phyloP scores from a whole-genome alignment of 2,888 invertebrate species.

The Apotomis betuletana region DNA sequence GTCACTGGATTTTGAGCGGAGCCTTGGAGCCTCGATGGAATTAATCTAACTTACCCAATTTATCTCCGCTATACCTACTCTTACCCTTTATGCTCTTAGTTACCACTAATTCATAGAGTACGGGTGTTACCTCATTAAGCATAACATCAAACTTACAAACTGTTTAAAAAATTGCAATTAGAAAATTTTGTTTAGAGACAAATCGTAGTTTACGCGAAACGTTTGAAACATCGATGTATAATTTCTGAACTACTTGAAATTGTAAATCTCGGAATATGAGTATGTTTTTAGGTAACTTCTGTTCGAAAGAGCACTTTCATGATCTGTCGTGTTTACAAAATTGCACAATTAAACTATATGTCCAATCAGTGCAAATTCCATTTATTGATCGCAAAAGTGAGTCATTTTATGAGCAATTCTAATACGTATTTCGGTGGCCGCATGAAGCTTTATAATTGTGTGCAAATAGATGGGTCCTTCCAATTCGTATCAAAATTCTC shows the following conservation, averaged over 20 bases:
- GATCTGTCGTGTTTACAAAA: neutral
- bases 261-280: slow-evolving; percentile 12
- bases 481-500: no score
- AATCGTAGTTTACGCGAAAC: slow-evolving; percentile 46
- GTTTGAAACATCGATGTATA: slow-evolving; percentile 36
- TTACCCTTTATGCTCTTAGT: slow-evolving; percentile 26
- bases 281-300: neutral
- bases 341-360: neutral
- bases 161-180: slow-evolving; percentile 51
- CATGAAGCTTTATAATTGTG: no score
- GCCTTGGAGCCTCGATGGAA: slow-evolving; percentile 18
- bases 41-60: slow-evolving; percentile 29
- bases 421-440: no score
- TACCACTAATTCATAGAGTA: slow-evolving; percentile 32
- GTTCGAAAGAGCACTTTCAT: neutral
- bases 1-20: slow-evolving; percentile 6
- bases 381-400: slow-evolving; percentile 1
- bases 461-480: no score
- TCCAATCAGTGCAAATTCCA: slow-evolving; percentile 1
- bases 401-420: no score
- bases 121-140: slow-evolving; percentile 50
- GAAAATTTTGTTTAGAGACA: slow-evolving; percentile 59
- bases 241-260: slow-evolving; percentile 23
- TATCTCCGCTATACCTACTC: slow-evolving; percentile 10
- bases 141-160: slow-evolving; percentile 62